A percentile compares a stretch with the other conserved stretches of the same genome.
phyloP scores from a whole-genome alignment of 2,797 vertebrate genomes.

The Ciconia nigra region DNA sequence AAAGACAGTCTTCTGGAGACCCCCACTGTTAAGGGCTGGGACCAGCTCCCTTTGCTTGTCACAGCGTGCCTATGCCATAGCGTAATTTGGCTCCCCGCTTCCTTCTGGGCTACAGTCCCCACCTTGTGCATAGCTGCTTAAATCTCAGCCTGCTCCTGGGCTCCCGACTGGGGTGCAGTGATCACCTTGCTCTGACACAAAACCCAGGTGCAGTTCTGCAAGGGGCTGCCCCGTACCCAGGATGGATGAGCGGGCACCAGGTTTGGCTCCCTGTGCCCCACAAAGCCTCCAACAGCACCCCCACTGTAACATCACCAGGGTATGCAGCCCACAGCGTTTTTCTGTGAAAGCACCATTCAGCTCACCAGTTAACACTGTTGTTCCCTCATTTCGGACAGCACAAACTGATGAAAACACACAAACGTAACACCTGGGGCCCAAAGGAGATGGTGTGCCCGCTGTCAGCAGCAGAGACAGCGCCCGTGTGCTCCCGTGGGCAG shows the following conservation, averaged over 20 bases:
- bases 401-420: background rate
- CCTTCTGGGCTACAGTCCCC: background rate
- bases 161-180: background rate
- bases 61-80: accelerated
- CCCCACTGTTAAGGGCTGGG: background rate
- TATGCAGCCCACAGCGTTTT: background rate
- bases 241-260: background rate
- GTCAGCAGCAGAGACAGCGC: no score
- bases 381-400: background rate
- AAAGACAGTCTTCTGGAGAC: background rate
- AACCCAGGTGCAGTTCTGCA: background rate
- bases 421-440: accelerated
- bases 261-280: background rate
- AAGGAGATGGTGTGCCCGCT: accelerated
- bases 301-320: background rate
- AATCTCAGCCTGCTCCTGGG: background rate
- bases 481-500: background rate
- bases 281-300: background rate
- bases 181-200: background rate
- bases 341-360: background rate
- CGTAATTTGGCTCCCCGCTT: background rate
- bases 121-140: background rate
- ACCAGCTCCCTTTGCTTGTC: background rate
- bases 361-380: background rate
- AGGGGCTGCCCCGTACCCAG: background rate